phyloP scores from a whole-genome alignment of 2,113 vertebrate genomes.

The Regulus satrapa region DNA sequence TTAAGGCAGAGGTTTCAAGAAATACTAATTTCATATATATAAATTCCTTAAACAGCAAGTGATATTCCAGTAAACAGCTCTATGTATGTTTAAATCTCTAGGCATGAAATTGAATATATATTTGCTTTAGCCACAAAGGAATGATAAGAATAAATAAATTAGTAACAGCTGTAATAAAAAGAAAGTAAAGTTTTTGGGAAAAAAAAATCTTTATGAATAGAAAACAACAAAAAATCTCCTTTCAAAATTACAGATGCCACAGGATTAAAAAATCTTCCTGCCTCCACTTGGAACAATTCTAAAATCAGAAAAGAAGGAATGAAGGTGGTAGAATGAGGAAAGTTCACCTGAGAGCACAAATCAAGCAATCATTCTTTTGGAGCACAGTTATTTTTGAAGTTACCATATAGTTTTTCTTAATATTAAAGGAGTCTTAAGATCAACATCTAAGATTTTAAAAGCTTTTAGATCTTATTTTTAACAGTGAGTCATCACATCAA shows the following conservation, averaged over 20 bases:
- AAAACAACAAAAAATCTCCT: neutral
- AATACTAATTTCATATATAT: neutral
- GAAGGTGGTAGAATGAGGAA: neutral
- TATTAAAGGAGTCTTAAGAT: neutral
- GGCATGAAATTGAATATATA: neutral
- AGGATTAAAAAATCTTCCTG: neutral
- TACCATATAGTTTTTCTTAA: neutral
- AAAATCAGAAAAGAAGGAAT: neutral
- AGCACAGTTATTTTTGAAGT: neutral
- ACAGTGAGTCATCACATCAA: neutral
- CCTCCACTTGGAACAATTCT: neutral
- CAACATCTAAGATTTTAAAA: constrained; percentile 6
- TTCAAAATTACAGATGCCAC: neutral
- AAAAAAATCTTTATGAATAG: neutral
- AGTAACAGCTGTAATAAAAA: neutral
- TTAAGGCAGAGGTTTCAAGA: neutral
- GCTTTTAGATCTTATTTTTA: neutral
- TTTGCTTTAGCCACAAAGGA: neutral
- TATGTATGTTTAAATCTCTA: neutral
- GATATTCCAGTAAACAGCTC: neutral
- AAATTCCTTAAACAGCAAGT: neutral
- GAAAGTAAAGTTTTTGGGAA: neutral
- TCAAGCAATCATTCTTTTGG: constrained; percentile 9
- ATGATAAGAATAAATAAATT: neutral
- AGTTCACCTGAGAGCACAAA: constrained; percentile 14